Evolutionary conservation across 2,797 vertebrate genomes (phyloP).

Genomic region (Taenioides sp.): DNA sequence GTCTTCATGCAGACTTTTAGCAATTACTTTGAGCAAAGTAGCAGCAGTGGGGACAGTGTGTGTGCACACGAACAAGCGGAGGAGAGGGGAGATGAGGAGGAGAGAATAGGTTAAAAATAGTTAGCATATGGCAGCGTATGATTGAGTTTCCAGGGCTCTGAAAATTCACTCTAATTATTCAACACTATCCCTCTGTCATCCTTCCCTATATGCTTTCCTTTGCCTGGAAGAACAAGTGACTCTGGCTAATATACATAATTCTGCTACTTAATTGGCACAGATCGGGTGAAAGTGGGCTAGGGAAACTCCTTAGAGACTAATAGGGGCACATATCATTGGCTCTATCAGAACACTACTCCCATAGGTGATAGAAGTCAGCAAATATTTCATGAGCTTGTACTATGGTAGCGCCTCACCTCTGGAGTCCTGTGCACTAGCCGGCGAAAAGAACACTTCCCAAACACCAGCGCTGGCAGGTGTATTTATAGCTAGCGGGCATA

Average conservation of each 20-base stretch:
- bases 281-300: slow-evolving; percentile 87
- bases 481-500: slow-evolving; percentile 81
- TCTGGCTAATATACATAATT: slow-evolving; percentile 96
- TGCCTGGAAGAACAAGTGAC: slow-evolving; percentile 86
- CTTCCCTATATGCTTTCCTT: slow-evolving; percentile 82
- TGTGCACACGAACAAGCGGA: slow-evolving; percentile 44
- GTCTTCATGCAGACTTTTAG: slow-evolving; percentile 23
- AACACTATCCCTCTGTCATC: slow-evolving; percentile 87
- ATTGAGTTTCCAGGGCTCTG: slow-evolving; percentile 86
- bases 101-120: slow-evolving; percentile 86
- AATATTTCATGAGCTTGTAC: slow-evolving; percentile 87
- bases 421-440: slow-evolving; percentile 78
- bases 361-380: slow-evolving; percentile 89
- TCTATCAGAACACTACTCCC: slow-evolving; percentile 92
- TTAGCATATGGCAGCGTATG: slow-evolving; percentile 82
- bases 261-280: slow-evolving; percentile 94
- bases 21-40: slow-evolving; percentile 34
- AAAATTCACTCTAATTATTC: slow-evolving; percentile 96
- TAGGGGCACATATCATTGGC: slow-evolving; percentile 91
- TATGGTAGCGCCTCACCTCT: slow-evolving; percentile 80
- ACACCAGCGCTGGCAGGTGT: slow-evolving; percentile 76
- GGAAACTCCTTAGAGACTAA: slow-evolving; percentile 89
- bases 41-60: slow-evolving; percentile 49
- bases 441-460: slow-evolving; percentile 65
- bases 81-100: slow-evolving; percentile 47